A percentile compares a stretch with the other conserved stretches of the same genome.
phyloP scores from a whole-genome alignment of 2,888 invertebrate species.

The Acrobasis consociella region DNA sequence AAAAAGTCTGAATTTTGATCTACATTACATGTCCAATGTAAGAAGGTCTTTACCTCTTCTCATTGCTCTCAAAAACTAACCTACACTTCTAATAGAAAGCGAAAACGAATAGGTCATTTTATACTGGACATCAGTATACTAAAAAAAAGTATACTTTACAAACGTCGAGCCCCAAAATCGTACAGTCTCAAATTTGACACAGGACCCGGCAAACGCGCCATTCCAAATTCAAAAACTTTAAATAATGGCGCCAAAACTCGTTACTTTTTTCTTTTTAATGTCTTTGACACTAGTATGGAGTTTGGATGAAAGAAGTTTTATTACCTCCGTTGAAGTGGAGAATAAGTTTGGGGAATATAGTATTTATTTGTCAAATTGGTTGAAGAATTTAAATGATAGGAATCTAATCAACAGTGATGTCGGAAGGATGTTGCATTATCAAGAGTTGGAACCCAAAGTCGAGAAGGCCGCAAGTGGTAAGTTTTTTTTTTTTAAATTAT shows the following conservation, averaged over 20 bases:
- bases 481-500: constrained; percentile 36
- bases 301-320: not conserved
- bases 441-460: constrained; percentile 56
- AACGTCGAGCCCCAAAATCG: constrained; percentile 21
- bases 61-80: not conserved
- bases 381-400: constrained; percentile 63
- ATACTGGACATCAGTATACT: not conserved
- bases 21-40: constrained; percentile 1
- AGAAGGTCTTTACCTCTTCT: not conserved
- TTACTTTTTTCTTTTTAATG: not conserved
- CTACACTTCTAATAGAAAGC: not conserved
- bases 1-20: not conserved
- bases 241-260: constrained; percentile 24
- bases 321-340: constrained; percentile 46
- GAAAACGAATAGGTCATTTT: not conserved
- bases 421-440: constrained; percentile 57
- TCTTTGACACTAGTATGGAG: constrained; percentile 1
- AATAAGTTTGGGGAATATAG: constrained; percentile 47
- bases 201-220: constrained; percentile 40
- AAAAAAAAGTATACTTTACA: constrained; percentile 19
- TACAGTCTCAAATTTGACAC: constrained; percentile 44
- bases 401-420: constrained; percentile 55
- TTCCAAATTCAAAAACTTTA: constrained; percentile 26
- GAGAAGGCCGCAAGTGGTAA: constrained; percentile 43
- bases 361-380: constrained; percentile 40